These are phyloP conservation scores for Timandra comae DNA, from an alignment of 2,888 invertebrate genomes.

Conservation along the genomic window DNA sequence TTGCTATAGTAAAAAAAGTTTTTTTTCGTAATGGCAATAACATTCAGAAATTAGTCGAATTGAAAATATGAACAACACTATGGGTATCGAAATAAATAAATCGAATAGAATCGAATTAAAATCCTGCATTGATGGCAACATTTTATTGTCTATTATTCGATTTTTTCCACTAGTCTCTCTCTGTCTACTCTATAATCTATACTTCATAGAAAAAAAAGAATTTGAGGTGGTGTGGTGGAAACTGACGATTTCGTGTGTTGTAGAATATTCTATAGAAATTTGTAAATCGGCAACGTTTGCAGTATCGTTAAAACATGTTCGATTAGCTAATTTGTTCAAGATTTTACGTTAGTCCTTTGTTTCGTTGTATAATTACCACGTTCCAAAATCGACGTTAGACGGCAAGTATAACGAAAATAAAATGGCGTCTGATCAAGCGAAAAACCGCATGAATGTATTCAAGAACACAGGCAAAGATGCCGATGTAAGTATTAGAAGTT, in stretches of 20 bases:
- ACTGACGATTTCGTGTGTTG: slow-evolving; percentile 52
- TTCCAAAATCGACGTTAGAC: slow-evolving; percentile 40
- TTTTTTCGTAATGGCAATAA: slow-evolving; percentile 1
- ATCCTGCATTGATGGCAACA: too few relatives aligned
- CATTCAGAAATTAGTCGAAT: slow-evolving; percentile 9
- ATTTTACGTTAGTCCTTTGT: slow-evolving; percentile 64
- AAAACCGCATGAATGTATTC: slow-evolving; percentile 94
- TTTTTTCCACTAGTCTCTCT: slow-evolving; percentile 34
- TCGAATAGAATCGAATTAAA: too few relatives aligned
- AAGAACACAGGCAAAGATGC: slow-evolving; percentile 99
- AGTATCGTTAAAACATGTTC: slow-evolving; percentile 64
- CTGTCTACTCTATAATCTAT: slow-evolving; percentile 24
- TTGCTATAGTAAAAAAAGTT: slow-evolving; percentile 23
- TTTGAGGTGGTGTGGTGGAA: slow-evolving; percentile 42
- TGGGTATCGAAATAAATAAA: too few relatives aligned
- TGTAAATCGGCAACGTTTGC: slow-evolving; percentile 56
- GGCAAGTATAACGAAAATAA: slow-evolving; percentile 66
- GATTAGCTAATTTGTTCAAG: slow-evolving; percentile 50
- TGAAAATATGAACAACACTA: slow-evolving; percentile 20
- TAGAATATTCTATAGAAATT: slow-evolving; percentile 61
- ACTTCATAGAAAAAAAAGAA: slow-evolving; percentile 39
- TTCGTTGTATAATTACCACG: slow-evolving; percentile 61
- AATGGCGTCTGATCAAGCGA: slow-evolving; percentile 87
- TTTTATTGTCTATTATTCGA: background rate
- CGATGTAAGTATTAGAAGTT: slow-evolving; percentile 89